phyloP scores from a whole-genome alignment of 2,113 vertebrate species.

The Tor tambroides region DNA sequence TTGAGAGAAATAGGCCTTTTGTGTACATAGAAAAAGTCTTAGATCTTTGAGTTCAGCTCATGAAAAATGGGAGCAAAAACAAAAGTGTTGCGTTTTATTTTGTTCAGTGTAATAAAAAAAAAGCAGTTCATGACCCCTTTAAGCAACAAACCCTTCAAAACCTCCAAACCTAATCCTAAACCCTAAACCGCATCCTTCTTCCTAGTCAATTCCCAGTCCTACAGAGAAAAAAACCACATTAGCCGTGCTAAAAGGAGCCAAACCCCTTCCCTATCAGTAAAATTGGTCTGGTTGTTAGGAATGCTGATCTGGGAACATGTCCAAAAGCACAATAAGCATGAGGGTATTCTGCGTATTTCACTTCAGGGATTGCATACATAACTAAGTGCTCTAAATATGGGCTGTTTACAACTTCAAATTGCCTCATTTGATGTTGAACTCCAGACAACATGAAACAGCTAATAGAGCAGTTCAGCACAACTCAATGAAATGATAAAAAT shows the following conservation, averaged over 20 bases:
- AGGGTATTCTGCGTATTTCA: background rate
- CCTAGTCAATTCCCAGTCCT: background rate
- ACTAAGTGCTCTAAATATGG: background rate
- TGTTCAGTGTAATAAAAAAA: too few relatives aligned
- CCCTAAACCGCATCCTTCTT: background rate
- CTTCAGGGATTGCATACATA: background rate
- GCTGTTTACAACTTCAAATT: background rate
- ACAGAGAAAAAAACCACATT: background rate
- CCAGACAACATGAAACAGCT: background rate
- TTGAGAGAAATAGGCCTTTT: too few relatives aligned
- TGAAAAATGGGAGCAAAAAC: too few relatives aligned
- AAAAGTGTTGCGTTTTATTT: too few relatives aligned
- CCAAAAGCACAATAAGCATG: conserved; percentile 10
- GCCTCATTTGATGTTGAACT: background rate
- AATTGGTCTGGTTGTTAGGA: background rate
- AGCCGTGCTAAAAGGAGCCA: background rate
- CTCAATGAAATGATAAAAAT: conserved; percentile 17
- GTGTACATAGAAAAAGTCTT: too few relatives aligned
- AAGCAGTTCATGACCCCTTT: too few relatives aligned
- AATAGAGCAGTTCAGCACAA: conserved; percentile 32
- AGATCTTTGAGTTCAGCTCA: too few relatives aligned
- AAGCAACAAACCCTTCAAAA: background rate
- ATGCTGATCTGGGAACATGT: background rate
- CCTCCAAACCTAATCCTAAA: background rate
- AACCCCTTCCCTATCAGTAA: background rate